A percentile compares a stretch with the other conserved stretches of the same genome.
Evolutionary conservation across 1,140 invertebrate genomes (phyloP).

Genomic region (Pogonus chalceus): DNA sequence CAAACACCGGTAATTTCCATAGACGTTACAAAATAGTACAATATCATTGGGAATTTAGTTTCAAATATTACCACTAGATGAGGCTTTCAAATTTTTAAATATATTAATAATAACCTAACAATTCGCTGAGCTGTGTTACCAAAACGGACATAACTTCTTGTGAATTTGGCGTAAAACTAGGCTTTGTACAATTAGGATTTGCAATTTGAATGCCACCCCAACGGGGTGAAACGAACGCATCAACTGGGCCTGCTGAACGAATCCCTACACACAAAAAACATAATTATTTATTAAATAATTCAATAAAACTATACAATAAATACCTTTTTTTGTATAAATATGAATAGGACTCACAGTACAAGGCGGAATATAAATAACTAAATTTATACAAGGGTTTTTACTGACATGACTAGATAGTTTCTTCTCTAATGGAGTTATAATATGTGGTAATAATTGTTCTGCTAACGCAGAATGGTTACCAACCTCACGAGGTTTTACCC

Average conservation of each 20-base stretch:
- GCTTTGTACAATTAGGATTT: constrained; percentile 51
- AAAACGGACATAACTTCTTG: constrained; percentile 64
- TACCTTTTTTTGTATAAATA: constrained; percentile 48
- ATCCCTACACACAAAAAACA: background rate
- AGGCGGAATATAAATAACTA: constrained; percentile 71
- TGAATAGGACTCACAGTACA: constrained; percentile 63
- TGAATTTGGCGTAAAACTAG: constrained; percentile 40
- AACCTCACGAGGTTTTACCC: constrained; percentile 51
- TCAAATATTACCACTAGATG: too few species aligned
- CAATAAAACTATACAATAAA: background rate
- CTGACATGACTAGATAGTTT: constrained; percentile 78
- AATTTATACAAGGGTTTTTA: constrained; percentile 69
- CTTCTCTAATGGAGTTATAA: constrained; percentile 74
- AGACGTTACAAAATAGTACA: too few species aligned
- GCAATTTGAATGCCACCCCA: constrained; percentile 82
- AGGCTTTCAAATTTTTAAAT: constrained; percentile 24
- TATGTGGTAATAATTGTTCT: constrained; percentile 53
- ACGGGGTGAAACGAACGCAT: constrained; percentile 76
- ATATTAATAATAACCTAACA: constrained; percentile 40
- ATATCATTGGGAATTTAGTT: too few species aligned
- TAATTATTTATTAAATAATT: background rate
- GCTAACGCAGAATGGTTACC: constrained; percentile 38
- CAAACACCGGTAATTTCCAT: too few species aligned
- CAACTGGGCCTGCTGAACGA: constrained; percentile 22
- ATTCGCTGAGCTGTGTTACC: constrained; percentile 62